Evolutionary conservation across 1,140 invertebrate genomes (phyloP).

Genomic region (Diorhabda carinulata): DNA sequence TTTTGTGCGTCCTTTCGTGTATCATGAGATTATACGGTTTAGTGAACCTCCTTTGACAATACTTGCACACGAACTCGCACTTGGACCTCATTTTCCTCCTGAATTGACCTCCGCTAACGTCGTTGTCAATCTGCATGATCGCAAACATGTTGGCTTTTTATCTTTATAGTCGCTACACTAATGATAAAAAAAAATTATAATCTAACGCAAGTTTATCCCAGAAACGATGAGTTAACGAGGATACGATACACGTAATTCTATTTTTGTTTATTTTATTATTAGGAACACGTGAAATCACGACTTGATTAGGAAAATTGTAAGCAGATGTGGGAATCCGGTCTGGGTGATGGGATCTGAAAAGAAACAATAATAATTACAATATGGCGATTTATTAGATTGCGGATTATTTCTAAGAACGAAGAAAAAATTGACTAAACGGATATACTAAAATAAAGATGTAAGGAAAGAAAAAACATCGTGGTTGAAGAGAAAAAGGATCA

Average conservation of each 20-base stretch:
- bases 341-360: neutral
- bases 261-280: conserved; percentile 7
- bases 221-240: conserved; percentile 16
- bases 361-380: neutral
- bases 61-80: conserved; percentile 98
- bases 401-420: no score
- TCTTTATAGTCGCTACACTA: conserved; percentile 12
- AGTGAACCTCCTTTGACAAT: conserved; percentile 96
- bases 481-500: no score
- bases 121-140: conserved; percentile 84
- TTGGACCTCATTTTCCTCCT: conserved; percentile 89
- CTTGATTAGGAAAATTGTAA: neutral
- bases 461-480: no score
- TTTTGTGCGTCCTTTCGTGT: conserved; percentile 97
- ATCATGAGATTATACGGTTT: conserved; percentile 99
- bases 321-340: neutral
- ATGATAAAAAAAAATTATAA: neutral
- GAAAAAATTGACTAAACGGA: no score
- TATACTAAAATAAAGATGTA: no score
- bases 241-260: conserved; percentile 4
- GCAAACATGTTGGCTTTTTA: conserved; percentile 67
- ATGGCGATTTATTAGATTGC: no score
- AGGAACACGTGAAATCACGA: neutral
- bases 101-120: conserved; percentile 85
- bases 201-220: neutral